A percentile compares a stretch with the other conserved stretches of the same genome.
Conservation (phyloP, 1,140 invertebrate species). For the Ceratosolen solmsi region DNA sequence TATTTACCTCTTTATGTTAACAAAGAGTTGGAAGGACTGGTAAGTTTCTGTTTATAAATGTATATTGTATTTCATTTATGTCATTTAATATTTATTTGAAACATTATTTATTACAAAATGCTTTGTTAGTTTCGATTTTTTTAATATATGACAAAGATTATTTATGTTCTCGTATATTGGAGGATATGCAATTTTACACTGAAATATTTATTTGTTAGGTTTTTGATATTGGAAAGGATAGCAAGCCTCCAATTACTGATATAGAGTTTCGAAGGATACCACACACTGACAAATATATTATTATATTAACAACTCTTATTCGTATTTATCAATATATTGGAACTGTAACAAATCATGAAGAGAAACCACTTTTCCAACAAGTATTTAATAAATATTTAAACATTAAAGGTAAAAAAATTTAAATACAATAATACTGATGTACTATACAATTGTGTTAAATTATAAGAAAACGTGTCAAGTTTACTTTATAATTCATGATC, state of each 20-base stretch:
- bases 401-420: slow-evolving; percentile 77
- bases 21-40: slow-evolving; percentile 83
- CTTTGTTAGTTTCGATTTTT: slow-evolving; percentile 45
- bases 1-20: slow-evolving; percentile 82
- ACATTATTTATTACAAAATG: slow-evolving; percentile 39
- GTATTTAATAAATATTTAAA: slow-evolving; percentile 89
- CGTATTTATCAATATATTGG: slow-evolving; percentile 91
- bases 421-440: too few relatives aligned
- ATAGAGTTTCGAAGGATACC: slow-evolving; percentile 86
- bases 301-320: slow-evolving; percentile 88
- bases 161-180: slow-evolving; percentile 25
- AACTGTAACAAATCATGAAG: slow-evolving; percentile 79
- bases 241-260: slow-evolving; percentile 86
- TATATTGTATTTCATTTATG: slow-evolving; percentile 4
- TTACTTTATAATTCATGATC: too few relatives aligned
- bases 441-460: too few relatives aligned
- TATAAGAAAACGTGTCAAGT: too few relatives aligned
- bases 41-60: slow-evolving; percentile 67
- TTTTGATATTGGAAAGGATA: slow-evolving; percentile 86
- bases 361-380: slow-evolving; percentile 85
- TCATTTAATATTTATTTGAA: slow-evolving; percentile 13
- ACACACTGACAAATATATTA: slow-evolving; percentile 81
- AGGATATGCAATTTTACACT: slow-evolving; percentile 21
- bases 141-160: too few relatives aligned
- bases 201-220: slow-evolving; percentile 74